Base-by-base conservation (phyloP, 2,113 vertebrate genomes). In the Xenopus laevis region DNA sequence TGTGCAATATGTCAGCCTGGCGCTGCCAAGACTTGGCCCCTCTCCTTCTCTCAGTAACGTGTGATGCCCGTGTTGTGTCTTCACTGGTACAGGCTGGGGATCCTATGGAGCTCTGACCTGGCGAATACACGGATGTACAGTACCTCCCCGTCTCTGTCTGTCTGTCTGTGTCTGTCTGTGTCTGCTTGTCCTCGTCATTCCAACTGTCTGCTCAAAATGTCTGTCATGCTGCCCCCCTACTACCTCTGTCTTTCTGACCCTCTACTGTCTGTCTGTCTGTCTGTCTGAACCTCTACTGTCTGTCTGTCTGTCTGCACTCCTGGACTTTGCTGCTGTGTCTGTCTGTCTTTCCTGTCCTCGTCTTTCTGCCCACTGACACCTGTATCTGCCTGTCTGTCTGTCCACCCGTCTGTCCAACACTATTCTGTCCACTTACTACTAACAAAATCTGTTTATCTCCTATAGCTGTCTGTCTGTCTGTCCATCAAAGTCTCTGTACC, bases 1-100 rank as follows among this genome's bases (percentile, higher is more conserved):
- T n/a, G 57, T 53, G 65, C 72, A 75, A 75, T 75, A 68, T 75
- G 72, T 75, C 72, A 50, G 65, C 65, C 33, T 65, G 17, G 45
- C 57, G 21, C 65, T 68, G 72, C 72, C 72, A 74, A 62, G 45
- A 52, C 72, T 47, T 50, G 72, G 47, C 72, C 72, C 62, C 63
- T 21, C 33, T 17, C 20, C 4, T 52, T 57, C 62, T 45, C n/a
- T n/a, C n/a, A n/a, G 23, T 27, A 47, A 65, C 59, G 64, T 16
- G 64, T 13, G 13, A 50, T 16, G 47, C 40, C 52, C 33, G n/a
- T 20, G 71, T 55, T 62, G 13, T 66, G 72, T 67, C 72, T 61
- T n/a, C 46, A 63, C 72, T 74, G 72, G 72, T 74, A 74, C 64
- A 67, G 53, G 21, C 45, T 30, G 63, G 33, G 71, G 27, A 47